Percentiles rank a stretch among this genome's conserved stretches.
Conservation (phyloP, 64 coral and sea anemone genomes). For the Pocillopora verrucosa region DNA sequence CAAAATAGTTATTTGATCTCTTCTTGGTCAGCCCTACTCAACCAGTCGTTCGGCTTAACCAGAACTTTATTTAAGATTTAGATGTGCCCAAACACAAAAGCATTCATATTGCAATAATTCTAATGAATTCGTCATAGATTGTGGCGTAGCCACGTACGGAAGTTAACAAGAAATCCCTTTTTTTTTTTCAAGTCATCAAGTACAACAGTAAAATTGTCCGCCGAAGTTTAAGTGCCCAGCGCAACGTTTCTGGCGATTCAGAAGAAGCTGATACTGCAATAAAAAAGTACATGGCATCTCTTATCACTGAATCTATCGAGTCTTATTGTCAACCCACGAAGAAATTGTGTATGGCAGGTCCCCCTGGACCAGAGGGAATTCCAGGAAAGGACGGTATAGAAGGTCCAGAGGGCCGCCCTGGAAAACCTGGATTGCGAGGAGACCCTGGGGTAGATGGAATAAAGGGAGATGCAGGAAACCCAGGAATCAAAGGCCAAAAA, state of each 20-base stretch:
- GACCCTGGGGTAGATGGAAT: no score
- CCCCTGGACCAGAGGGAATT: constrained; percentile 16
- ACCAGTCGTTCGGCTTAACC: no score
- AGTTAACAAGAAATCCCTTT: background rate
- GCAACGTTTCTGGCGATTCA: background rate
- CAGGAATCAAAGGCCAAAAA: constrained; percentile 10
- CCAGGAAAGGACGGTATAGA: constrained; percentile 4
- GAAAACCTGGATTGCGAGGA: no score
- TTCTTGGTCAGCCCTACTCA: no score
- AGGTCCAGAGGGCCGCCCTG: background rate
- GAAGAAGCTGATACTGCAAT: background rate
- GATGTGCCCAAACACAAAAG: no score
- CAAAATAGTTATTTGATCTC: no score
- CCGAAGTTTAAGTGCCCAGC: background rate
- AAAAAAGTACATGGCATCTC: background rate
- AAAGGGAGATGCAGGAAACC: background rate
- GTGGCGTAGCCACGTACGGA: background rate
- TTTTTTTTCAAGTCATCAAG: background rate
- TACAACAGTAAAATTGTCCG: background rate
- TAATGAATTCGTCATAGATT: no score
- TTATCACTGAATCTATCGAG: background rate
- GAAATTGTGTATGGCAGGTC: constrained; percentile 39
- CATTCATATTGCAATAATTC: no score
- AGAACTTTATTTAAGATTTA: no score
- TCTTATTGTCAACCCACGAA: constrained; percentile 32